Evolutionary conservation across 2,888 invertebrate genomes (phyloP), one percentile per base, ranked within the genome.

Genomic region (Caenorhabditis imperialis): DNA sequence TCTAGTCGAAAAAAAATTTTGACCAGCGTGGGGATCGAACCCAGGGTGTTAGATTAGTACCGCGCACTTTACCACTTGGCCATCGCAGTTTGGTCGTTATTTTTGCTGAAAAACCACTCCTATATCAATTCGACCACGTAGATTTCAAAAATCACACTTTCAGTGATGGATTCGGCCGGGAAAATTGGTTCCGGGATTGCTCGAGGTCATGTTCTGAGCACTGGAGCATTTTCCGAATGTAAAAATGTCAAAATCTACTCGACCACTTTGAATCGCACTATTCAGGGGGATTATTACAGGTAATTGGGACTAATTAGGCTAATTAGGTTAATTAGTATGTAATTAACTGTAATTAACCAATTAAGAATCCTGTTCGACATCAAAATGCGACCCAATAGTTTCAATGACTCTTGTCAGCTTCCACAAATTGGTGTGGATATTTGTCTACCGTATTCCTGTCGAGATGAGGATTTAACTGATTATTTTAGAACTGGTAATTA

Each of bases 91-190:
- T 30, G 30, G 10, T 7, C 30, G 6, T 6, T 16, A n/a, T 48
- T 48, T 30, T 30, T 3, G n/a, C 30, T 5, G 40, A 5, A 40
- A 40, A 40, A 20, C 30, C 10, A 30, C 6, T 30, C 30, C 30
- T 30, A 30, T 30, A 30, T 30, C 10, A n/a, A n/a, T n/a, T n/a
- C n/a, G n/a, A n/a, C n/a, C n/a, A n/a, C n/a, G n/a, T n/a, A n/a
- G n/a, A 27, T 25, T 47, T 10, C 27, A 5, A 14, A 2, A 37
- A 23, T 18, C 33, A 6, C 37, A 8, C 0, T 63, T 79, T 54
- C 50, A 81, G 81, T 81, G 71, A 48, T 80, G 58, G 81, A 81
- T 38, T 50, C 75, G 2, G 62, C 76, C 16, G 81, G 79, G 18
- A 80, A 78, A 54, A 51, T 75, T 5, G 75, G 74, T 2, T 61